Conservation (phyloP, 2,888 invertebrate genomes). For the Clistopyga incitator region DNA sequence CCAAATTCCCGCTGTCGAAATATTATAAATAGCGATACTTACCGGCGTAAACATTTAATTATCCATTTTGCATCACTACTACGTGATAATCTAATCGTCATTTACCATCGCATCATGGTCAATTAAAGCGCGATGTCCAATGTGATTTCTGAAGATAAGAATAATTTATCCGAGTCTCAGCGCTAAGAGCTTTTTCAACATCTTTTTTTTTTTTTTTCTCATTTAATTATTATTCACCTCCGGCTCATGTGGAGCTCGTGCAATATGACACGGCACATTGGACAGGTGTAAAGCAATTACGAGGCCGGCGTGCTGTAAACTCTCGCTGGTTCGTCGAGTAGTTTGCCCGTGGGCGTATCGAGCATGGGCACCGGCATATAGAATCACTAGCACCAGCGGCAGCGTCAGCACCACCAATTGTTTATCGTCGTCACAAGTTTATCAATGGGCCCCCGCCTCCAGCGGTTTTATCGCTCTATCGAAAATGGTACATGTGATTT, state of each 20-base stretch:
- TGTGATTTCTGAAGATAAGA: constrained; percentile 19
- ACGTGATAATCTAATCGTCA: constrained; percentile 14
- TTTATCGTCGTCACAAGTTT: constrained; percentile 5
- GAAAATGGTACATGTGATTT: constrained; percentile 61
- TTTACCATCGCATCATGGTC: constrained; percentile 7
- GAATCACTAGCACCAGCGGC: constrained; percentile 8
- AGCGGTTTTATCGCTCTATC: constrained; percentile 48
- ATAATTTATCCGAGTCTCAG: constrained; percentile 1
- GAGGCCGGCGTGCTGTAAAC: constrained; percentile 23
- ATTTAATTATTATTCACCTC: background rate
- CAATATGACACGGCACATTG: constrained; percentile 14
- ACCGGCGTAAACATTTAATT: too few relatives aligned
- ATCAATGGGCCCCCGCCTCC: constrained; percentile 21
- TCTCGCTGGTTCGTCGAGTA: constrained; percentile 13
- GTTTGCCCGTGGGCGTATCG: constrained; percentile 34
- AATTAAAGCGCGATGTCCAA: constrained; percentile 5
- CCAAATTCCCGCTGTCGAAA: too few relatives aligned
- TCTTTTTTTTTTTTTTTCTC: constrained; percentile 1
- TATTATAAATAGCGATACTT: too few relatives aligned
- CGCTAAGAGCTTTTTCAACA: background rate
- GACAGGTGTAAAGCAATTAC: constrained; percentile 63
- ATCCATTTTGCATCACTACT: background rate
- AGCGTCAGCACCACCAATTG: constrained; percentile 23
- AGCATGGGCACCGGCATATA: background rate
- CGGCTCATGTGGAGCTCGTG: background rate